Percentiles rank a stretch among this genome's conserved stretches.
These are phyloP conservation scores for Melopsittacus undulatus DNA, from an alignment of 2,797 vertebrate species.

Conservation along the genomic window DNA sequence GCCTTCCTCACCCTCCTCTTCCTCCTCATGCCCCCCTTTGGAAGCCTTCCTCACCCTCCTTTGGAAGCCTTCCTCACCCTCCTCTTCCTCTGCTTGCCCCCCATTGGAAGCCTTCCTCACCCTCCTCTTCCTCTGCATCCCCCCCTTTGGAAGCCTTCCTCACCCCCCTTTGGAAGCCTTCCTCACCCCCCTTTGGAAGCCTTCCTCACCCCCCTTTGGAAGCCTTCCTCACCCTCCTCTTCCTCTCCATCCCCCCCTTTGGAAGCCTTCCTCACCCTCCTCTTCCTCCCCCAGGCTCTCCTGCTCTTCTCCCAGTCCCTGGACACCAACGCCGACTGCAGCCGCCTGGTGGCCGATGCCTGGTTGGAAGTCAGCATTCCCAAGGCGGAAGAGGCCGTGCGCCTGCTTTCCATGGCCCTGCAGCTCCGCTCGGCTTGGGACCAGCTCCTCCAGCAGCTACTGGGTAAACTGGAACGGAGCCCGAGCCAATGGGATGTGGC, in stretches of 20 bases:
- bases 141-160: neutral
- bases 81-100: too few species aligned
- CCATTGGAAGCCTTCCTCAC: too few species aligned
- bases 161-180: neutral
- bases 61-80: neutral
- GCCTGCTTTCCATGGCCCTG: slow-evolving; percentile 46
- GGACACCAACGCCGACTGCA: slow-evolving; percentile 88
- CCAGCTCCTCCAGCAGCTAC: slow-evolving; percentile 77
- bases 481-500: slow-evolving; percentile 61
- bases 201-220: neutral
- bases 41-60: too few species aligned
- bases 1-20: neutral
- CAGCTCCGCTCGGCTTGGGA: slow-evolving; percentile 80
- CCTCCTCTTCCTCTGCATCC: neutral
- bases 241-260: too few species aligned
- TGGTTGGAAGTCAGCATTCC: slow-evolving; percentile 87
- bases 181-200: too few species aligned
- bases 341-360: slow-evolving; percentile 85
- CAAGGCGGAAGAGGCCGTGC: slow-evolving; percentile 18
- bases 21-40: too few species aligned
- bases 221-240: rapidly evolving
- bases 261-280: neutral
- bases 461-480: too few species aligned
- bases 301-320: slow-evolving; percentile 85
- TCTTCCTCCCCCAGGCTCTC: slow-evolving; percentile 75